Percentiles rank a stretch among this genome's conserved stretches.
Conservation (phyloP, 2,888 invertebrate genomes). For the Eubasilissa splendida region DNA sequence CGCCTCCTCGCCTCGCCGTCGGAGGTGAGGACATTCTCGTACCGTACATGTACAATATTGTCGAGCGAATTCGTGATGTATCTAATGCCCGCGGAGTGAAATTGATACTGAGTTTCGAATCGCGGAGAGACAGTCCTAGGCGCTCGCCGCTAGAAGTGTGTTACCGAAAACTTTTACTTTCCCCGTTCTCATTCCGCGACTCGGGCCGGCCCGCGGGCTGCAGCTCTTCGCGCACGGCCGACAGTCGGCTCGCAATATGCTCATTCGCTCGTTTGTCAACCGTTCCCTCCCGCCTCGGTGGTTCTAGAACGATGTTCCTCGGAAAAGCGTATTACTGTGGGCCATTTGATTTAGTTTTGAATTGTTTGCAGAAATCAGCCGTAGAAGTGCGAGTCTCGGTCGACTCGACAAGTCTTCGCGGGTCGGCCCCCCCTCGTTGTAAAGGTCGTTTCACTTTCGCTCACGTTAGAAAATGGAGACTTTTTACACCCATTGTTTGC, state of each 20-base stretch:
- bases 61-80: constrained; percentile 40
- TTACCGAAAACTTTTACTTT: constrained; percentile 60
- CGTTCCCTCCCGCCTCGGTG: not conserved
- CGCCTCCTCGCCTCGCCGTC: not conserved
- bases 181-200: constrained; percentile 56
- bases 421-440: constrained; percentile 58
- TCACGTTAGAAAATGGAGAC: constrained; percentile 56
- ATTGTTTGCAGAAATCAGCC: not conserved
- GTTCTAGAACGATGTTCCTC: not conserved
- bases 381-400: too few relatives aligned
- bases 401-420: too few relatives aligned
- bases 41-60: constrained; percentile 13
- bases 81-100: constrained; percentile 54
- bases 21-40: constrained; percentile 9
- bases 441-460: constrained; percentile 61
- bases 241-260: not conserved
- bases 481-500: constrained; percentile 52
- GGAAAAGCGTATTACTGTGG: not conserved
- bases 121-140: constrained; percentile 37
- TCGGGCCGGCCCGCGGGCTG: constrained; percentile 60
- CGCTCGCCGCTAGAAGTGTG: constrained; percentile 48
- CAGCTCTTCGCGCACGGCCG: not conserved
- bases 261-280: not conserved
- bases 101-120: constrained; percentile 60
- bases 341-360: not conserved